Evolutionary conservation across 1,140 invertebrate species (phyloP), one percentile per base, ranked within the genome.

Genomic region (Magallana gigas): DNA sequence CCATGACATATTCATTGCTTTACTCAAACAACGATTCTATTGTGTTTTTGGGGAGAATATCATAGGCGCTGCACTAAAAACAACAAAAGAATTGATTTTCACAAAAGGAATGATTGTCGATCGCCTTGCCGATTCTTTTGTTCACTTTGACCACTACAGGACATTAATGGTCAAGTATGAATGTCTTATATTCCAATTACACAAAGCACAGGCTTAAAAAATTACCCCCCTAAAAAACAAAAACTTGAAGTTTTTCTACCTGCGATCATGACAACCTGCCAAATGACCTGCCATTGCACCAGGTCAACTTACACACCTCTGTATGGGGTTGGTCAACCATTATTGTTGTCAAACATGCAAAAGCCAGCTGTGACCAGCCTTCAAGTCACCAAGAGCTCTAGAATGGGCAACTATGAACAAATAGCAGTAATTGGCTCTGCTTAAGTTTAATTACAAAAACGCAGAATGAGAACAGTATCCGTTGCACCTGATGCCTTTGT

Each of bases 301-400:
- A 76, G 68, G 68, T 76, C 68, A 76, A 76, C 68, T 76, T 76
- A 76, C 68, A 29, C 68, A 76, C 68, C 64, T 76, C 68, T 76
- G 60, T 16, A n/a, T 76, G 12, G 68, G 23, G 68, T 23, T 29
- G 68, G 68, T 76, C 68, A 76, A 29, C 68, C 68, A 76, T 29
- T 76, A 76, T 23, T 36, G 68, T 76, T 76, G 68, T 76, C 18
- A 76, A 76, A 76, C 68, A 76, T 76, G 68, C 68, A 76, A 76
- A 76, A 76, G 68, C 68, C 68, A 76, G 68, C 68, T 76, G 68
- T 76, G 68, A 29, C 68, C 68, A 76, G 68, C 23, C 68, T 76
- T 18, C 36, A 76, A 29, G 68, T 76, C 68, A 76, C 68, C 68
- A 76, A 71, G 11, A 29, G 12, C 18, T 76, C 8, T 12, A 29